Evolutionary conservation across 2,888 invertebrate species (phyloP).

Genomic region (Anagyrus pseudococci): DNA sequence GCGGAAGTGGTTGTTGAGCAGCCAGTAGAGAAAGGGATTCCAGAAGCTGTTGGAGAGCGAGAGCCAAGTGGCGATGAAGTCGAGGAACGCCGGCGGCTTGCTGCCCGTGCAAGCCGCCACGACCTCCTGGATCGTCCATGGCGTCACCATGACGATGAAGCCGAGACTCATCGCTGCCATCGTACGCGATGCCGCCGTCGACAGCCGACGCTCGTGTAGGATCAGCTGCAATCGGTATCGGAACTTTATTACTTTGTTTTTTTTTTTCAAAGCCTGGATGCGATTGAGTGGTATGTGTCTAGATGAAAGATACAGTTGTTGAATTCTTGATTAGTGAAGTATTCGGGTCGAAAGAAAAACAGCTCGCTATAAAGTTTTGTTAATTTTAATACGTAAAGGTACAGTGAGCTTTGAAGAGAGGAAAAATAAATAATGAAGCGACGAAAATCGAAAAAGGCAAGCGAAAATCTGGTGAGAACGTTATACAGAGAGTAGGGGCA

Average conservation of each 20-base stretch:
- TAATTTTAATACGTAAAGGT: too few relatives aligned
- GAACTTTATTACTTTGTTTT: too few relatives aligned
- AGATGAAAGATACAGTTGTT: too few relatives aligned
- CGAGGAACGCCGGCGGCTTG: constrained; percentile 81
- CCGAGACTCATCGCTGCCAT: constrained; percentile 93
- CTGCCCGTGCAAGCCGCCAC: constrained; percentile 89
- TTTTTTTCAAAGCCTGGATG: too few relatives aligned
- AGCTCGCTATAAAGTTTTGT: too few relatives aligned
- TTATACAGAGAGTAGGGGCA: too few relatives aligned
- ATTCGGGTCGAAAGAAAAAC: not conserved
- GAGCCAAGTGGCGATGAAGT: constrained; percentile 86
- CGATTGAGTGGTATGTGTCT: too few relatives aligned
- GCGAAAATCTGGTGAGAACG: too few relatives aligned
- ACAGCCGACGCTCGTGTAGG: constrained; percentile 73
- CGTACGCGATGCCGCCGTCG: constrained; percentile 82
- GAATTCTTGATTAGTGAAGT: too few relatives aligned
- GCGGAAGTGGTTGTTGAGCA: constrained; percentile 84
- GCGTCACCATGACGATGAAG: constrained; percentile 90
- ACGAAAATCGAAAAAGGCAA: too few relatives aligned
- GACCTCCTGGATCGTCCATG: constrained; percentile 90
- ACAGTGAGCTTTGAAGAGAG: too few relatives aligned
- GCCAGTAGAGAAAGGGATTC: constrained; percentile 90
- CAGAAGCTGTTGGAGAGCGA: constrained; percentile 88
- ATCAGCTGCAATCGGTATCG: constrained; percentile 61
- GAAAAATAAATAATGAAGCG: too few relatives aligned